A percentile compares a stretch with the other conserved stretches of the same genome.
phyloP scores from a whole-genome alignment of 2,113 vertebrate species.

The Chaenocephalus aceratus region DNA sequence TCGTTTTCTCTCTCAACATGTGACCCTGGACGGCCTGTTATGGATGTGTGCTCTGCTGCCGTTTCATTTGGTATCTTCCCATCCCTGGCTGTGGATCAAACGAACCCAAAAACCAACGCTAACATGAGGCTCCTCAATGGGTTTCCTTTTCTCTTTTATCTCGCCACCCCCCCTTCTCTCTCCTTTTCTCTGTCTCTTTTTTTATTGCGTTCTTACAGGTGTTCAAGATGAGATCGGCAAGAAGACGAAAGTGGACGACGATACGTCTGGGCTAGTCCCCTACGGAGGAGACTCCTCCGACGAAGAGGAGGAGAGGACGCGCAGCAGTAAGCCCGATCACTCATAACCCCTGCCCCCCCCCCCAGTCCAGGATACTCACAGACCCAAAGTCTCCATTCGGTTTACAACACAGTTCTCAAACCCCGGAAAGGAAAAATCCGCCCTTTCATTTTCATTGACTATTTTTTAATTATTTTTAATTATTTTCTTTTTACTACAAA shows the following conservation, averaged over 20 bases:
- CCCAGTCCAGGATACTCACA: slow-evolving; percentile 49
- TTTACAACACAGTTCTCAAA: slow-evolving; percentile 22
- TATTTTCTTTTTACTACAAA: slow-evolving; percentile 1
- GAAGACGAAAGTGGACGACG: slow-evolving; percentile 72
- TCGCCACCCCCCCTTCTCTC: slow-evolving; percentile 15
- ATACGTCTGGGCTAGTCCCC: slow-evolving; percentile 79
- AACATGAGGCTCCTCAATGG: slow-evolving; percentile 77
- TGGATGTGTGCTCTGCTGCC: slow-evolving; percentile 78
- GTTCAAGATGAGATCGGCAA: slow-evolving; percentile 61
- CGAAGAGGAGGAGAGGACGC: slow-evolving; percentile 84
- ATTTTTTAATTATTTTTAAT: slow-evolving; percentile 4
- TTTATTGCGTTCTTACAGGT: slow-evolving; percentile 66
- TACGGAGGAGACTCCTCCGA: slow-evolving; percentile 85
- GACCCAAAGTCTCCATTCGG: slow-evolving; percentile 39
- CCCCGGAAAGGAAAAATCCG: slow-evolving; percentile 60
- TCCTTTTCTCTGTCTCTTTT: slow-evolving; percentile 47
- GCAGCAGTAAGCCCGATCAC: slow-evolving; percentile 77
- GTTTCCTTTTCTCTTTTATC: slow-evolving; percentile 57
- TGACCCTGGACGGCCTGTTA: slow-evolving; percentile 77
- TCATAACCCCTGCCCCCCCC: slow-evolving; percentile 61
- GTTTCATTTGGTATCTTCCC: slow-evolving; percentile 73
- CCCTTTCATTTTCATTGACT: slow-evolving; percentile 15
- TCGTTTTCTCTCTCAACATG: slow-evolving; percentile 85
- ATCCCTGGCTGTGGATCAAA: slow-evolving; percentile 76
- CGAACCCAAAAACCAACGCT: slow-evolving; percentile 75